Evolutionary conservation across 37 sponge, comb jelly and placozoan genomes (phyloP).

Genomic region (Lycopodina hypogea): DNA sequence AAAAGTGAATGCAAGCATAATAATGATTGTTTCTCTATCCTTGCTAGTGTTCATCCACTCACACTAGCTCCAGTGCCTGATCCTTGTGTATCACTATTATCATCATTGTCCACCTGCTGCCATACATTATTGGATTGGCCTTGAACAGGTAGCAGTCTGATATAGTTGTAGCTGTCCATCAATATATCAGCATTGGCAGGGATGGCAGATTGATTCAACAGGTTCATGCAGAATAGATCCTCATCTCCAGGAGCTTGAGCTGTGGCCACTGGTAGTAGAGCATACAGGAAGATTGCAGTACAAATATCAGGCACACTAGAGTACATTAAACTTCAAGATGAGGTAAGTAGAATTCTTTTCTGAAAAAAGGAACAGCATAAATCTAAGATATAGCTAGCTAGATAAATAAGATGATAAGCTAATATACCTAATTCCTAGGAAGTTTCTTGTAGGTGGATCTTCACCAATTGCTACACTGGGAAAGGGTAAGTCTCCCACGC

Average conservation of each 20-base stretch:
- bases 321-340: no score
- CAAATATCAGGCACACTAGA: no score
- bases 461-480: no score
- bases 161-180: constrained; percentile 36
- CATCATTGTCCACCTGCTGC: constrained; percentile 18
- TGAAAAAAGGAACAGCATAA: no score
- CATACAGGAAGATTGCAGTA: no score
- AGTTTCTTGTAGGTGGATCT: no score
- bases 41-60: not conserved
- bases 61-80: no score
- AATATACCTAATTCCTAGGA: no score
- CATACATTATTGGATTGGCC: not conserved
- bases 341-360: no score
- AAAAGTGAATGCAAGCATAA: not conserved
- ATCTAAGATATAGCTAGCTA: no score
- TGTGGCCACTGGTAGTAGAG: not conserved
- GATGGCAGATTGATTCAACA: not conserved
- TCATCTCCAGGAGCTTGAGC: constrained; percentile 24
- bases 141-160: not conserved
- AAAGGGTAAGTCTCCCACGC: no score
- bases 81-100: not conserved
- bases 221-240: not conserved
- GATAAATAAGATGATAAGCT: no score
- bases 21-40: not conserved
- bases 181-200: not conserved